A percentile compares a stretch with the other conserved stretches of the same genome.
These are phyloP conservation scores for Gnathonemus echidnorhynchus DNA, from an alignment of 2,113 vertebrate genomes.

Conservation along the genomic window DNA sequence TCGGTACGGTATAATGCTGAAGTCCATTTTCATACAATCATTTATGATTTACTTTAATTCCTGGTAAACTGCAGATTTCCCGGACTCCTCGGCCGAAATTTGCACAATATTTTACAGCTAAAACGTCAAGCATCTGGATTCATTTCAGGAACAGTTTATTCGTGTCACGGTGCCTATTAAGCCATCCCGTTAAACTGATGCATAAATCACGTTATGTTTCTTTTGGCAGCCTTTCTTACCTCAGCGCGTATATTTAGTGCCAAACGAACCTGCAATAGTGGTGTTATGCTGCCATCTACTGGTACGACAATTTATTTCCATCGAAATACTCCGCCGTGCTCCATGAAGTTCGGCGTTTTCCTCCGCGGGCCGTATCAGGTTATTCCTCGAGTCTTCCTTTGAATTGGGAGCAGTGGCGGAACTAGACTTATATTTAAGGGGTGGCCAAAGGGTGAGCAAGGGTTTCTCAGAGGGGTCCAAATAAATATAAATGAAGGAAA, in stretches of 20 bases:
- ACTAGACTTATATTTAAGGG: too few relatives aligned
- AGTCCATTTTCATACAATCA: not conserved
- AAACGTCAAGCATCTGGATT: not conserved
- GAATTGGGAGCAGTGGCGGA: not conserved
- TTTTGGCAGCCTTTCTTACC: not conserved
- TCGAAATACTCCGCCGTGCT: not conserved
- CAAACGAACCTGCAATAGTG: not conserved
- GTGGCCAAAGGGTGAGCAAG: too few relatives aligned
- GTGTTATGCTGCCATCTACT: constrained; percentile 15
- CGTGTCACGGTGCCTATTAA: not conserved
- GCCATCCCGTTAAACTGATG: not conserved
- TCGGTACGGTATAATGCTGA: not conserved
- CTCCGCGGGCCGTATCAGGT: not conserved
- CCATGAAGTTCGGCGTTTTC: too few relatives aligned
- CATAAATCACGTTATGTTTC: not conserved
- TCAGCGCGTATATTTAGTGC: not conserved
- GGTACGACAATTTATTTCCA: not conserved
- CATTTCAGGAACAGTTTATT: not conserved
- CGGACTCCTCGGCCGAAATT: not conserved
- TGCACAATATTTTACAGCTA: not conserved
- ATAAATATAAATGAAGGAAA: too few relatives aligned
- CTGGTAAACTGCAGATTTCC: not conserved
- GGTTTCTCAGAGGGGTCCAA: too few relatives aligned
- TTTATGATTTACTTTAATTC: not conserved
- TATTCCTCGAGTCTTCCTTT: not conserved